phyloP scores from a whole-genome alignment of 2,888 invertebrate genomes.

The Liodrosophila aerea region DNA sequence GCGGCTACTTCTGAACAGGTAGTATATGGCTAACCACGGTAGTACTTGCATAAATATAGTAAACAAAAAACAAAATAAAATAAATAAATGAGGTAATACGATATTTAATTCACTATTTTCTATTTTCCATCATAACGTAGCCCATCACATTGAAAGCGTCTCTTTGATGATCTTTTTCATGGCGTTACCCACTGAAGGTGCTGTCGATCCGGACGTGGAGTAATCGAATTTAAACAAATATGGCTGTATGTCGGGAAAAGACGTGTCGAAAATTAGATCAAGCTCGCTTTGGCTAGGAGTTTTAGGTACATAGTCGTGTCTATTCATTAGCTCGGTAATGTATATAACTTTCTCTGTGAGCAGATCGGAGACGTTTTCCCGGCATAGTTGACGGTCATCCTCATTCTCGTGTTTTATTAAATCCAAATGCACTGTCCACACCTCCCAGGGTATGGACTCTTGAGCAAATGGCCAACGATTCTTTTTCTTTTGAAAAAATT shows the following conservation, averaged over 20 bases:
- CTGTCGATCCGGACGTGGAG: conserved; percentile 90
- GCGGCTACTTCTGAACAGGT: no score
- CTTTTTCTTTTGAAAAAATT: conserved; percentile 96
- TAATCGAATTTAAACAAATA: conserved; percentile 97
- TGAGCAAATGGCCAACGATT: conserved; percentile 94
- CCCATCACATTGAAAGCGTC: conserved; percentile 89
- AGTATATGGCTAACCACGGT: no score
- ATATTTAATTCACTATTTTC: no score
- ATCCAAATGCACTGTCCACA: conserved; percentile 97
- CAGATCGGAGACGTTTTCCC: conserved; percentile 93
- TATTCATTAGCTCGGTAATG: conserved; percentile 97
- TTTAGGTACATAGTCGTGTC: conserved; percentile 97
- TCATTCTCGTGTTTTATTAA: conserved; percentile 93
- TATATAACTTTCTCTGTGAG: conserved; percentile 96
- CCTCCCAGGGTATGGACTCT: conserved; percentile 98
- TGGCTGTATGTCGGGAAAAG: conserved; percentile 96
- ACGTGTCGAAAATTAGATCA: conserved; percentile 96
- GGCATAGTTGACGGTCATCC: conserved; percentile 92
- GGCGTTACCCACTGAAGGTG: conserved; percentile 92
- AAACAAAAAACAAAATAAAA: no score
- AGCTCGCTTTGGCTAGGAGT: conserved; percentile 96
- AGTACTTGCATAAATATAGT: no score
- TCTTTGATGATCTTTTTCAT: conserved; percentile 94
- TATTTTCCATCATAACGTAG: conserved; percentile 20
- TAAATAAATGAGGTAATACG: no score